These are phyloP conservation scores for Psettodes erumei DNA, from an alignment of 2,113 vertebrate species.

Conservation along the genomic window DNA sequence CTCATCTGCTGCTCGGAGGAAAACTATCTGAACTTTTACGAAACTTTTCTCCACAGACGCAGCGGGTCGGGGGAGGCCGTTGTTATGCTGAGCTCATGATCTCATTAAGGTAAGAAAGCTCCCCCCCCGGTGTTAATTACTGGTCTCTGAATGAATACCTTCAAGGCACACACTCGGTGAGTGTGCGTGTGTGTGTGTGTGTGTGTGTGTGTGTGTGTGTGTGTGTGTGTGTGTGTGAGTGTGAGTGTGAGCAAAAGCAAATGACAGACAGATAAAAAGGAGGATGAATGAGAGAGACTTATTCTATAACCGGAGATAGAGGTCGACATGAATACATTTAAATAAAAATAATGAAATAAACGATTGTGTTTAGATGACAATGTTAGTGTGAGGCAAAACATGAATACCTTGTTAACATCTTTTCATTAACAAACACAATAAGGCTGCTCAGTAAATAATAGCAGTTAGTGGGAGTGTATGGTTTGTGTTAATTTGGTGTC, in stretches of 20 bases:
- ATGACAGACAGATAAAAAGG: too few relatives aligned
- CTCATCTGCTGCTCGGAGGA: neutral
- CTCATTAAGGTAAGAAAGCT: slow-evolving; percentile 4
- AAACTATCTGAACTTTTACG: neutral
- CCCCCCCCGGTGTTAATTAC: slow-evolving; percentile 13
- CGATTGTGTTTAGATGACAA: neutral
- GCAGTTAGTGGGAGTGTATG: too few relatives aligned
- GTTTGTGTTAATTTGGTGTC: too few relatives aligned
- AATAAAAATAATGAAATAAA: neutral
- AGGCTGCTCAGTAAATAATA: too few relatives aligned
- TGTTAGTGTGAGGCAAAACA: neutral
- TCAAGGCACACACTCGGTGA: neutral
- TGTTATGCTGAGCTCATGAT: neutral
- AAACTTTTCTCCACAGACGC: neutral
- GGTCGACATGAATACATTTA: neutral
- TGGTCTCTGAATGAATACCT: neutral
- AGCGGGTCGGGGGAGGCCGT: neutral
- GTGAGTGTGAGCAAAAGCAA: too few relatives aligned
- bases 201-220: neutral
- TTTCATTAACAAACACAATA: too few relatives aligned
- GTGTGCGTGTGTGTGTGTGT: neutral
- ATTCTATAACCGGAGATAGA: too few relatives aligned
- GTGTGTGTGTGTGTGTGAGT: neutral
- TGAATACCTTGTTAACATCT: neutral
- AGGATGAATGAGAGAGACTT: too few relatives aligned